phyloP scores from a whole-genome alignment of 64 coral and sea anemone species.

The Porites australiensis region DNA sequence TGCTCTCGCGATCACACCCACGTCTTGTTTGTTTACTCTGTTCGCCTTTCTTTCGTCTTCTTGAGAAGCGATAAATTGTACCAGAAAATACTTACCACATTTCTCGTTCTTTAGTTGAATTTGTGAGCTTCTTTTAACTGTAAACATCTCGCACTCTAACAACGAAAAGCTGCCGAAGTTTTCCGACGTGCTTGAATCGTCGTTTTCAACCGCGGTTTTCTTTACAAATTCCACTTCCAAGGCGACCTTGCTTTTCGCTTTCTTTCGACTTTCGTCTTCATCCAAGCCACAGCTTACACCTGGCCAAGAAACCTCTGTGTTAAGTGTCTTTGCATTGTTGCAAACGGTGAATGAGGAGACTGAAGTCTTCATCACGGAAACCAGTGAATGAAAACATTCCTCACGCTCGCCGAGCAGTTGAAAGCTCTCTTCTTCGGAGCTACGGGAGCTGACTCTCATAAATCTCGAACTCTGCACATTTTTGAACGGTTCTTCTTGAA shows the following conservation, averaged over 20 bases:
- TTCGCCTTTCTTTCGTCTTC: too few species aligned
- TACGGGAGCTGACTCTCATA: not conserved
- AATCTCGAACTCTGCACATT: not conserved
- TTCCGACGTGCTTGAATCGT: not conserved
- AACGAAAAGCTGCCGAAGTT: not conserved
- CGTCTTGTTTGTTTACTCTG: not conserved
- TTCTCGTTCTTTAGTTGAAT: not conserved
- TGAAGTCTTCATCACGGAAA: not conserved
- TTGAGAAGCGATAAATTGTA: not conserved
- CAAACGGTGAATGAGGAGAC: not conserved
- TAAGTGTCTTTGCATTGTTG: too few species aligned
- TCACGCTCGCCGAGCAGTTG: too few species aligned
- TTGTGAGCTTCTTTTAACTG: not conserved
- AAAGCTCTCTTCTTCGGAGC: conserved; percentile 1
- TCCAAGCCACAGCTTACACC: conserved; percentile 4
- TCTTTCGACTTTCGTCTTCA: not conserved
- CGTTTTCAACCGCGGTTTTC: conserved; percentile 15
- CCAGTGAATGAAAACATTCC: not conserved
- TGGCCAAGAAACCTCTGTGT: not conserved
- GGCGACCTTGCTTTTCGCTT: not conserved
- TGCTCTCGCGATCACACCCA: conserved; percentile 26
- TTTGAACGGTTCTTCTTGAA: not conserved
- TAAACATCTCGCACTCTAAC: not conserved
- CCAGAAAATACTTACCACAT: not conserved
- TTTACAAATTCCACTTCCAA: not conserved